Evolutionary conservation across 2,797 vertebrate species (phyloP).

Genomic region (Lagorchestes hirsutus): DNA sequence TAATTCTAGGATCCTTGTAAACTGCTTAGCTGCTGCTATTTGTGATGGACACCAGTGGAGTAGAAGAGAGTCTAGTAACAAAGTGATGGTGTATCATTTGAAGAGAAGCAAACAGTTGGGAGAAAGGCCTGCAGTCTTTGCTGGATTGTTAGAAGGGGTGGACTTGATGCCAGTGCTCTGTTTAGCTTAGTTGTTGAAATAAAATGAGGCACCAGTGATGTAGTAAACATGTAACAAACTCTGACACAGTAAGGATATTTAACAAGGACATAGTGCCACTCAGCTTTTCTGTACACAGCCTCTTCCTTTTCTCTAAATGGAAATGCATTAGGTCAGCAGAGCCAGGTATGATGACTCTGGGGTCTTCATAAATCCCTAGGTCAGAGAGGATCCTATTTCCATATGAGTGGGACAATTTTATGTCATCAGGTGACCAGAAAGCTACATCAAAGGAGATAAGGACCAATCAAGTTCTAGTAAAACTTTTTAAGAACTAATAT

Average conservation of each 20-base stretch:
- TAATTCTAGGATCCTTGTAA: background rate
- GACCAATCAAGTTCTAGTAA: background rate
- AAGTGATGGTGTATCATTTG: background rate
- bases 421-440: background rate
- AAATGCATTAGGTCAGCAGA: background rate
- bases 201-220: background rate
- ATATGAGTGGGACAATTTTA: background rate
- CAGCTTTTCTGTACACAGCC: background rate
- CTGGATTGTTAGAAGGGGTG: background rate
- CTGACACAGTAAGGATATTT: background rate
- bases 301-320: background rate
- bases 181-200: background rate
- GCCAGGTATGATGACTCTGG: background rate
- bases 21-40: background rate
- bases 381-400: background rate
- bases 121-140: background rate
- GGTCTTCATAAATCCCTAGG: background rate
- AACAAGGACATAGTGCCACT: background rate
- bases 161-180: background rate
- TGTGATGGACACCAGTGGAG: background rate
- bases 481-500: background rate
- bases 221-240: background rate
- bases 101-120: background rate
- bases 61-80: background rate
- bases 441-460: background rate